Percentiles rank a stretch among this genome's conserved stretches.
These are phyloP conservation scores for Argyresthia albistria DNA, from an alignment of 2,888 invertebrate species.

Conservation along the genomic window DNA sequence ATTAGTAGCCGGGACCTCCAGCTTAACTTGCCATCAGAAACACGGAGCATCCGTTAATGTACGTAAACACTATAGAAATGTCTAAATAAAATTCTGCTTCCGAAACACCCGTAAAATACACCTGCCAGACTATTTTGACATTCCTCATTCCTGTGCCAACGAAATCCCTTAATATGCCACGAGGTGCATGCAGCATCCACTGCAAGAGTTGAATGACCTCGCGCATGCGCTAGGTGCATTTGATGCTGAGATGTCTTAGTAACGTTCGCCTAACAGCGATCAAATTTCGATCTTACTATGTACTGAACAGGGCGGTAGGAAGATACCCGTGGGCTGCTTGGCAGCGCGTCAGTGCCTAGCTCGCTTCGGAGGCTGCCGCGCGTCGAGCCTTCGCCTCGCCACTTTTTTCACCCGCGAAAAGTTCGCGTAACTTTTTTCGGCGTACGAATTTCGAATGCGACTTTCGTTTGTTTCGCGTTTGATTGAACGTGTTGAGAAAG, in stretches of 20 bases:
- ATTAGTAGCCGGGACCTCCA: no score
- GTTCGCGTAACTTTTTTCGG: constrained; percentile 37
- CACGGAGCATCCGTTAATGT: no score
- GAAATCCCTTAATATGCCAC: background rate
- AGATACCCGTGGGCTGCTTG: constrained; percentile 9
- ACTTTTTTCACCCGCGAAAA: constrained; percentile 32
- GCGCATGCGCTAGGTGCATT: constrained; percentile 44
- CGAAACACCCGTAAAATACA: no score
- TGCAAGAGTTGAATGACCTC: constrained; percentile 54
- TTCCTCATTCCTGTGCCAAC: background rate
- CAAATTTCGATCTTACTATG: constrained; percentile 62
- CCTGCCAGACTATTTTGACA: no score
- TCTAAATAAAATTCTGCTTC: no score
- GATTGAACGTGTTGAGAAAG: background rate
- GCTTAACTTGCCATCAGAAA: no score
- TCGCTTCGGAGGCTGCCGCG: constrained; percentile 31
- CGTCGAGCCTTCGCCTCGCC: constrained; percentile 18
- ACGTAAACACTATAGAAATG: no score
- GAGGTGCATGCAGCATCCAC: constrained; percentile 33
- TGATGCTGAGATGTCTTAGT: constrained; percentile 54
- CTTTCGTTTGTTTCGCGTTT: background rate
- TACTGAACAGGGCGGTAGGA: constrained; percentile 30
- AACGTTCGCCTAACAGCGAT: constrained; percentile 48
- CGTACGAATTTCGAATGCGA: background rate
- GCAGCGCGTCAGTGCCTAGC: constrained; percentile 35